Evolutionary conservation across 35 echinoderm and acorn worm species (phyloP), one percentile per base, ranked within the genome.

Genomic region (Ptychodera flava): DNA sequence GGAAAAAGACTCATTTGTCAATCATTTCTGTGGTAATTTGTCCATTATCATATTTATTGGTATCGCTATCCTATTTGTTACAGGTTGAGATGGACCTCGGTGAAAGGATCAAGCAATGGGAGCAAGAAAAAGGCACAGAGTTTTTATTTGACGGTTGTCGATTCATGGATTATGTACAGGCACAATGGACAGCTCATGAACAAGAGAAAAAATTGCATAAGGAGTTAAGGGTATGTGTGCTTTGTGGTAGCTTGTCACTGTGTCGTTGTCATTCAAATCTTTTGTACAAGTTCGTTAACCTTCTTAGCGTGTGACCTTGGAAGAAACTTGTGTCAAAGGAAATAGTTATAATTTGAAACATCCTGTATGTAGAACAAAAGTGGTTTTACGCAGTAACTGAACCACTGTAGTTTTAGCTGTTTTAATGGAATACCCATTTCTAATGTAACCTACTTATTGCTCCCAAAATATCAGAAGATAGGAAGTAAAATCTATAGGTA

Each of bases 111-210:
- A 84, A 79, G 0, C 37, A 79, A 27, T 99, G 77, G 86, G 96
- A 99, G 80, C 52, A 81, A 22, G 30, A 90, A 64, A 90, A 89
- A 16, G 90, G 88, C 32, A 31, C 16, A 36, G 85, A 90, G 0
- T 99, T 99, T 85, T 76, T 99, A 33, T 92, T 99, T 15, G 96
- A 99, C 78, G 96, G 96, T 27, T 87, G 93, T 35, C 75, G 93
- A 31, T 99, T 99, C 36, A 89, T 99, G 81, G 96, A 99, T 36
- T 99, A 99, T 34, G 96, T 99, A 0, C 83, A 91, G 29, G 90
- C 93, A 30, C 96, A 99, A 81, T 99, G 96, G 96, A 88, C 84
- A 14, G 96, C 92, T 1, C 96, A 99, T 80, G 96, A 99, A 78
- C 84, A 94, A 32, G 53, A 90, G 33, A 94, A 94, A 83, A 79